Evolutionary conservation across 1,140 invertebrate species (phyloP).

Genomic region (Orchesella cincta): DNA sequence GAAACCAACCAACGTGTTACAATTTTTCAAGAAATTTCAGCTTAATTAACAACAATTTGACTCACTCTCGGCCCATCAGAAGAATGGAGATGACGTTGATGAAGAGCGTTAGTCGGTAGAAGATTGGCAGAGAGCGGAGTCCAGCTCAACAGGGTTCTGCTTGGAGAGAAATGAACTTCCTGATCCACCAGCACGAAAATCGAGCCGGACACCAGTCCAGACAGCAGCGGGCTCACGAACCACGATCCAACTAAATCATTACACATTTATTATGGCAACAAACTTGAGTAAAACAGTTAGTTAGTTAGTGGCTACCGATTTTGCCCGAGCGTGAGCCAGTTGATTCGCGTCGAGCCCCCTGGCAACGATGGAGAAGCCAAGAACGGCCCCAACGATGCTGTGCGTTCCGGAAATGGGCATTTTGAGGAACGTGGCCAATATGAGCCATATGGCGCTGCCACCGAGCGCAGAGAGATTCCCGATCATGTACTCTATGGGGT

Average conservation of each 20-base stretch:
- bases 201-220: slow-evolving; percentile 82
- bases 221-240: slow-evolving; percentile 94
- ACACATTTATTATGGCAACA: no score
- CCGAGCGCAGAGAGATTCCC: slow-evolving; percentile 89
- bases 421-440: slow-evolving; percentile 90
- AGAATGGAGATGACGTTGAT: slow-evolving; percentile 92
- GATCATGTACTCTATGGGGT: slow-evolving; percentile 83
- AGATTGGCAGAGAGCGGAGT: slow-evolving; percentile 80
- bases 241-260: slow-evolving; percentile 91
- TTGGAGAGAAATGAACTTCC: slow-evolving; percentile 76
- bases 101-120: slow-evolving; percentile 88
- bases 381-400: slow-evolving; percentile 95
- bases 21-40: neutral
- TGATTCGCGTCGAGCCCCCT: slow-evolving; percentile 81
- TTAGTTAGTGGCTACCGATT: slow-evolving; percentile 71
- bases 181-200: slow-evolving; percentile 81
- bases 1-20: no score
- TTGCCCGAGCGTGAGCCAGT: slow-evolving; percentile 79
- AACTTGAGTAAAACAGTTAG: slow-evolving; percentile 5
- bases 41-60: slow-evolving; percentile 43
- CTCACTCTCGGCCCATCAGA: slow-evolving; percentile 88
- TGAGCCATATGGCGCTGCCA: slow-evolving; percentile 88
- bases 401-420: slow-evolving; percentile 97
- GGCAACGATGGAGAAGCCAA: slow-evolving; percentile 93
- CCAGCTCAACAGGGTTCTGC: slow-evolving; percentile 80